phyloP scores from a whole-genome alignment of 2,797 vertebrate genomes.

The Cyclura pinguis region DNA sequence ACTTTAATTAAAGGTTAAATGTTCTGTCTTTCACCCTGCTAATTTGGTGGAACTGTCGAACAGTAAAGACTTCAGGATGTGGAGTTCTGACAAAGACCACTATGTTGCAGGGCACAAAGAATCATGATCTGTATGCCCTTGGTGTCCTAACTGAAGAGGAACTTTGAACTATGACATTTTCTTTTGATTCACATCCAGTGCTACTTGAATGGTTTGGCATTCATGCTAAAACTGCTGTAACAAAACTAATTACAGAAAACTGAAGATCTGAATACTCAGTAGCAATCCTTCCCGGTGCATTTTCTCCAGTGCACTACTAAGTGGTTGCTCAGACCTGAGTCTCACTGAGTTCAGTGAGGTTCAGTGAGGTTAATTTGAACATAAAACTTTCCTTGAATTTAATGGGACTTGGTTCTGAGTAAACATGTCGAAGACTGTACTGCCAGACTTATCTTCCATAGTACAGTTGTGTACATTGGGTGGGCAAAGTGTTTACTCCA shows the following conservation, averaged over 20 bases:
- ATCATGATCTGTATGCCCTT: background rate
- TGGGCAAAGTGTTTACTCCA: background rate
- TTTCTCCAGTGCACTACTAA: background rate
- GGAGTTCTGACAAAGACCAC: background rate
- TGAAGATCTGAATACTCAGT: background rate
- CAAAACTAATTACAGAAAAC: slow-evolving; percentile 1
- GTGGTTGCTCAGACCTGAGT: background rate
- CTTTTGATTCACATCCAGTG: background rate
- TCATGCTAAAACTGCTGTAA: slow-evolving; percentile 13
- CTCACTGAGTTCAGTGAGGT: background rate
- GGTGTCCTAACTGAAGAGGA: background rate
- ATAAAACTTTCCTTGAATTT: background rate
- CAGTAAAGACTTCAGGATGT: background rate
- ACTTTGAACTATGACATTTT: background rate
- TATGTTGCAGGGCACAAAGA: background rate
- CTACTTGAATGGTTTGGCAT: background rate
- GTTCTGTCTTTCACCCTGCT: slow-evolving; percentile 4
- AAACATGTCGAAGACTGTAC: background rate
- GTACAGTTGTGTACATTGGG: background rate
- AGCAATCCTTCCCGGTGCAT: background rate
- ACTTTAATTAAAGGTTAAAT: background rate
- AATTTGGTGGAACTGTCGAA: background rate
- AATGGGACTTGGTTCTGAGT: background rate
- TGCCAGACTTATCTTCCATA: background rate
- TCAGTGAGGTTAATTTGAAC: background rate